phyloP scores from a whole-genome alignment of 2,888 invertebrate genomes.

The Drosophila yooni region DNA sequence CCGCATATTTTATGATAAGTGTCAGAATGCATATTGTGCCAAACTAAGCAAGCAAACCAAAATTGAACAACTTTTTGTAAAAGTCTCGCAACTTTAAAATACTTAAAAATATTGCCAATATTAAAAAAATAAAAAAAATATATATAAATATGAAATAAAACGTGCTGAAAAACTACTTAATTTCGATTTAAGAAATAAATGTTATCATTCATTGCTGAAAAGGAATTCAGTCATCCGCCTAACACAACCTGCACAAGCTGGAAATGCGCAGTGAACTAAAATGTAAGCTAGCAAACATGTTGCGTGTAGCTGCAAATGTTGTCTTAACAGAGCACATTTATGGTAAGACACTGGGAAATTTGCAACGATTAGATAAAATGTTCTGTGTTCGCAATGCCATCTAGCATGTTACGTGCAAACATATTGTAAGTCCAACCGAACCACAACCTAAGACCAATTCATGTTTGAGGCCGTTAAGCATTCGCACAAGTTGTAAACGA shows the following conservation, averaged over 20 bases:
- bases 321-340: neutral
- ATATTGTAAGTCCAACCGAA: neutral
- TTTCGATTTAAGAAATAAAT: neutral
- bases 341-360: conserved; percentile 18
- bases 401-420: conserved; percentile 13
- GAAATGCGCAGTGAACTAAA: neutral
- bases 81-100: neutral
- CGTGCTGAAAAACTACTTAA: neutral
- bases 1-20: neutral
- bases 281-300: neutral
- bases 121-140: neutral
- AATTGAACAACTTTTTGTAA: neutral
- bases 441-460: neutral
- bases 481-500: neutral
- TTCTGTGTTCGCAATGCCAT: neutral
- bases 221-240: neutral
- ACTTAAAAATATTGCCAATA: neutral
- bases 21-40: neutral
- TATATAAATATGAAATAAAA: neutral
- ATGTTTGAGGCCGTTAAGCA: no score
- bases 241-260: neutral
- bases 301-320: neutral
- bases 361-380: conserved; percentile 1
- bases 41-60: neutral
- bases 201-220: neutral